Evolutionary conservation across 30 jellyfish, hydroid and myxozoan species (phyloP).

Genomic region (Chrysaora quinquecirrha): DNA sequence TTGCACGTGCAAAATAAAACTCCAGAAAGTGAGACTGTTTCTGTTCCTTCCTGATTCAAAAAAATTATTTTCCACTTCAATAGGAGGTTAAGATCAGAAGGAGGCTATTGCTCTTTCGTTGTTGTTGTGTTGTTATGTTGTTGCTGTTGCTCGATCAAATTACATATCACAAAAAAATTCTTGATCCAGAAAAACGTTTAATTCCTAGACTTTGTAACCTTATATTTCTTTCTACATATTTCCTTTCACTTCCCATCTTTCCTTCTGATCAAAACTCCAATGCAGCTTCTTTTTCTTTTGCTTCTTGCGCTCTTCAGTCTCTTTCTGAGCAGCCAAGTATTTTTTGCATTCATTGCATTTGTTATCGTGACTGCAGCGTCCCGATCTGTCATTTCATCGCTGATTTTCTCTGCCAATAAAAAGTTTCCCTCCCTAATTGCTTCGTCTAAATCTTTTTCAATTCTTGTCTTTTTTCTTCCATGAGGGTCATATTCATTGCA

Average conservation of each 20-base stretch:
- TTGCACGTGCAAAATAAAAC: too few species aligned
- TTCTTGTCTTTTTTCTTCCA: slow-evolving; percentile 56
- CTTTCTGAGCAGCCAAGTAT: slow-evolving; percentile 34
- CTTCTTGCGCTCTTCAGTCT: slow-evolving; percentile 22
- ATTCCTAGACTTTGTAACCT: too few species aligned
- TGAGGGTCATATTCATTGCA: slow-evolving; percentile 68
- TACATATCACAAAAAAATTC: too few species aligned
- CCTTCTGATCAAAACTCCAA: slow-evolving; percentile 88
- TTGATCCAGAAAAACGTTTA: too few species aligned
- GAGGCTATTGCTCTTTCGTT: too few species aligned
- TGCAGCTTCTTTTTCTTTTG: slow-evolving; percentile 62
- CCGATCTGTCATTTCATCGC: slow-evolving; percentile 71
- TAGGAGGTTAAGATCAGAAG: too few species aligned
- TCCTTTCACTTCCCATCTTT: slow-evolving; percentile 92
- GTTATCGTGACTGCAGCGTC: slow-evolving; percentile 45
- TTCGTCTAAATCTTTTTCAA: slow-evolving; percentile 80
- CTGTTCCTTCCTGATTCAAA: too few species aligned
- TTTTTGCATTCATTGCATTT: slow-evolving; percentile 58
- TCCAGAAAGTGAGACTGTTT: too few species aligned
- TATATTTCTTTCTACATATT: slow-evolving; percentile 72
- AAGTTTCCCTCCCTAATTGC: slow-evolving; percentile 72
- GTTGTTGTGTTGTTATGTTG: too few species aligned
- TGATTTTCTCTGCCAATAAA: slow-evolving; percentile 69
- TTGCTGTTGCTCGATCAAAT: too few species aligned
- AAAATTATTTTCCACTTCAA: too few species aligned